Base-by-base conservation (phyloP, 2,113 vertebrate species). In the Takifugu flavidus region DNA sequence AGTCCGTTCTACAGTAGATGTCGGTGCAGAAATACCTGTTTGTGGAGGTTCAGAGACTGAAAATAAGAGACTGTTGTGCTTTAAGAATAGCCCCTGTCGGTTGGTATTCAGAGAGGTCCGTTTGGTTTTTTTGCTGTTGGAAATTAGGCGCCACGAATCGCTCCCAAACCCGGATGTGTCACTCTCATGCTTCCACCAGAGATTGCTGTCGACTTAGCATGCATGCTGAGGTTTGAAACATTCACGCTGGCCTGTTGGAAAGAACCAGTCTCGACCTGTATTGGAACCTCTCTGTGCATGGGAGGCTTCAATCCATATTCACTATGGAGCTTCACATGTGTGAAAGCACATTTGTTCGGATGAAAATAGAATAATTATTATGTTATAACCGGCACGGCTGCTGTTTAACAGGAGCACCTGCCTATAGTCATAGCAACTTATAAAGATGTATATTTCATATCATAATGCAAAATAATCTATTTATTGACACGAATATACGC, bases 251-350 rank as follows among this genome's bases (percentile, higher is more conserved):
- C 84, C 86, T 86, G 83, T 84, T 84, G 82, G 71, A 69, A 75
- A 39, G 34, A 86, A 87, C 80, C 84, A 78, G 62, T 80, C 85
- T 80, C 56, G 79, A 83, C 82, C 83, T 84, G 83, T 83, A 86
- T 86, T 89, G 87, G 67, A 86, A 67, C 83, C 83, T 87, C 87
- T 90, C 88, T 89, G 88, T 90, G 88, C 88, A 89, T 90, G 87
- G 83, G 88, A 88, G 86, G 83, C 82, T 87, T 89, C 85, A 80
- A 87, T 88, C 75, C 82, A 84, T 62, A 76, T 70, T 66, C 77
- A 75, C 74, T 75, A 65, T 72, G 69, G 77, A 75, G 72, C 49
- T 85, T 75, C 62, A 60, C 72, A 20, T 53, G 53, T 45, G 79
- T 53, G 70, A 58, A 70, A 6, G 65, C 75, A 44, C 80, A 85